Conservation (phyloP, 2,888 invertebrate species). For the Steinernema hermaphroditum region DNA sequence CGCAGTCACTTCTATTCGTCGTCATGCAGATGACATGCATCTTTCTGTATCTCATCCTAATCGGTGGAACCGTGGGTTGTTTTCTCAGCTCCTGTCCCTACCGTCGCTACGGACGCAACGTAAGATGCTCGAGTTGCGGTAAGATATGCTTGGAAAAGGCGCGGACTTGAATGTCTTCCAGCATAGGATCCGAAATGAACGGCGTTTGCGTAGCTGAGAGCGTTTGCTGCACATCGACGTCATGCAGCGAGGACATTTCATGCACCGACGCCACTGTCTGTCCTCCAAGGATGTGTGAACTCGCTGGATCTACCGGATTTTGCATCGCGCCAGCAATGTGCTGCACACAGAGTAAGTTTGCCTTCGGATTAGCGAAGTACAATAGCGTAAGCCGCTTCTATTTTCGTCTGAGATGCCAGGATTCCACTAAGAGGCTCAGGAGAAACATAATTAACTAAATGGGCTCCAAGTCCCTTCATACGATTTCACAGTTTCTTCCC, state of each 20-base stretch:
- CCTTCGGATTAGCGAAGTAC: too few species aligned
- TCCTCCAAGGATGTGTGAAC: constrained; percentile 37
- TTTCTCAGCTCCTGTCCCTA: constrained; percentile 64
- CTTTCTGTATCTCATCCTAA: background rate
- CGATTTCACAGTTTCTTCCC: too few species aligned
- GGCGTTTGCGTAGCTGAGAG: constrained; percentile 53
- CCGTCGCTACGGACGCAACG: constrained; percentile 54
- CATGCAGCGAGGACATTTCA: constrained; percentile 44
- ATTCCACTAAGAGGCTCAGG: too few species aligned
- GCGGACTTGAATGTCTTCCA: too few species aligned
- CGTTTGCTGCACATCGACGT: constrained; percentile 51
- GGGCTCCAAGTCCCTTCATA: too few species aligned
- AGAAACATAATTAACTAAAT: too few species aligned
- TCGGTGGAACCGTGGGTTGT: constrained; percentile 41
- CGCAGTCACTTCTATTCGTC: background rate
- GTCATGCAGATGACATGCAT: constrained; percentile 23
- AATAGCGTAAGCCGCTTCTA: too few species aligned
- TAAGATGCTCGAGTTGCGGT: constrained; percentile 50
- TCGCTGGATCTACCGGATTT: constrained; percentile 34
- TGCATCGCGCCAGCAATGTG: constrained; percentile 40
- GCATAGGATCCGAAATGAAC: constrained; percentile 43
- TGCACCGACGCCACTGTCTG: constrained; percentile 39
- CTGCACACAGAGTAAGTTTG: constrained; percentile 34
- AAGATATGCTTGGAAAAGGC: constrained; percentile 4
- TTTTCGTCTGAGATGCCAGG: too few species aligned